Conservation (phyloP, 1,140 invertebrate species). For the Onthophagus taurus region DNA sequence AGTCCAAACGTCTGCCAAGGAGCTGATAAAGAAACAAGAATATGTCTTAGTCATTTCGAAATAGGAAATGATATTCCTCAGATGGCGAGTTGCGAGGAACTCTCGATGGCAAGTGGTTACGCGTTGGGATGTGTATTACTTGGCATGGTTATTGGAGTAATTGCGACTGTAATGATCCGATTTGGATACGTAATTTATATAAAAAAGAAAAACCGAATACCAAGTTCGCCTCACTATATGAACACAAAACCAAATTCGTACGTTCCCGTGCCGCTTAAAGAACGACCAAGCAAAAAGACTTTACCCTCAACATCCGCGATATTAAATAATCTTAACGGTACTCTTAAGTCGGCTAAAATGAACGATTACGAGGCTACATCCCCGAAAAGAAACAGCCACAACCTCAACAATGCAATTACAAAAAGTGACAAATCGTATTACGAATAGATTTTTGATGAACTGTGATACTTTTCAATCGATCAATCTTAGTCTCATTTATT, state of each 20-base stretch:
- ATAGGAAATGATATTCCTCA: constrained; percentile 16
- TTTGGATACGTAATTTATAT: constrained; percentile 21
- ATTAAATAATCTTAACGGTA: constrained; percentile 41
- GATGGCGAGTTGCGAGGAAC: background rate
- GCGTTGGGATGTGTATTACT: constrained; percentile 33
- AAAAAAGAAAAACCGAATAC: constrained; percentile 44
- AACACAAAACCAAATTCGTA: constrained; percentile 71
- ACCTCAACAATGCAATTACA: constrained; percentile 39
- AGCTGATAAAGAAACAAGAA: constrained; percentile 50
- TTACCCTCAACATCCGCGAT: constrained; percentile 36
- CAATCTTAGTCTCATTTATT: no score
- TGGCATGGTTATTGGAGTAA: constrained; percentile 40
- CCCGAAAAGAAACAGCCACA: constrained; percentile 67
- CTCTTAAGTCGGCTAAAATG: constrained; percentile 50
- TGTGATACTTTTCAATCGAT: no score
- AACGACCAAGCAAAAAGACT: constrained; percentile 40
- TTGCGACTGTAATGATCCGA: constrained; percentile 10
- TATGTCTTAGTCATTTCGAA: constrained; percentile 43
- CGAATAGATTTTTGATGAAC: no score
- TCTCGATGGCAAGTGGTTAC: background rate
- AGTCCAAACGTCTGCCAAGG: constrained; percentile 54
- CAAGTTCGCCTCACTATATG: constrained; percentile 67
- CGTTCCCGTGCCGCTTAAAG: constrained; percentile 59
- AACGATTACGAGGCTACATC: constrained; percentile 64
- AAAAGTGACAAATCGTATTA: constrained; percentile 33